phyloP scores from a whole-genome alignment of 2,888 invertebrate species.

The Cerastoderma edule region DNA sequence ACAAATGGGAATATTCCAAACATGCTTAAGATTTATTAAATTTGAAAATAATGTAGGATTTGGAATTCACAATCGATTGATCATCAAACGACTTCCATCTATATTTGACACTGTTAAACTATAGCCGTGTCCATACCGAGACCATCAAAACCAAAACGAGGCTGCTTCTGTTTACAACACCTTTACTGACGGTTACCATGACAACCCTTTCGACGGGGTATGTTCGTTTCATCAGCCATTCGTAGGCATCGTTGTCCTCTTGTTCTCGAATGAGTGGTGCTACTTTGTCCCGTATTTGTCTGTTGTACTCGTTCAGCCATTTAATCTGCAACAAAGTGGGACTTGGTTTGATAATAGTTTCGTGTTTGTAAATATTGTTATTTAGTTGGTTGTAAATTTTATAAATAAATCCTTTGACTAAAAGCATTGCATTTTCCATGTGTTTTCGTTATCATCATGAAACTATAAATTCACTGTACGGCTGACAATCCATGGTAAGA shows the following conservation, averaged over 20 bases:
- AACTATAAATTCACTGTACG: too few species aligned
- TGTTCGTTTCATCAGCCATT: conserved; percentile 45
- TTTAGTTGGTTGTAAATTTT: not conserved
- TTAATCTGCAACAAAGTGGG: conserved; percentile 35
- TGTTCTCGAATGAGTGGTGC: conserved; percentile 50
- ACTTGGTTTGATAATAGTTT: too few species aligned
- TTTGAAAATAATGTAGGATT: too few species aligned
- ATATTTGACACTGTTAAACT: too few species aligned
- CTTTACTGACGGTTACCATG: not conserved
- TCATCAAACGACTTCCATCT: too few species aligned
- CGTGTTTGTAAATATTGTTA: not conserved
- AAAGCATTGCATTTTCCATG: too few species aligned
- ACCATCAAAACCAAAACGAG: not conserved
- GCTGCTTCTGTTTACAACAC: not conserved
- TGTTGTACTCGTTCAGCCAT: conserved; percentile 57
- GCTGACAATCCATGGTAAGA: too few species aligned
- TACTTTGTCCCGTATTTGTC: conserved; percentile 40
- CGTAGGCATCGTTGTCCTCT: conserved; percentile 37
- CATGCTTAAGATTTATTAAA: too few species aligned
- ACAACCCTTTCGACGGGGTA: not conserved
- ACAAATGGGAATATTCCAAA: too few species aligned
- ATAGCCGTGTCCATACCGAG: too few species aligned
- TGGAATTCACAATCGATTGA: too few species aligned
- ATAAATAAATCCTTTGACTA: not conserved
- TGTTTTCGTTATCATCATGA: too few species aligned